A percentile compares a stretch with the other conserved stretches of the same genome.
Evolutionary conservation across 64 coral and sea anemone species (phyloP).

Genomic region (Porites lutea): DNA sequence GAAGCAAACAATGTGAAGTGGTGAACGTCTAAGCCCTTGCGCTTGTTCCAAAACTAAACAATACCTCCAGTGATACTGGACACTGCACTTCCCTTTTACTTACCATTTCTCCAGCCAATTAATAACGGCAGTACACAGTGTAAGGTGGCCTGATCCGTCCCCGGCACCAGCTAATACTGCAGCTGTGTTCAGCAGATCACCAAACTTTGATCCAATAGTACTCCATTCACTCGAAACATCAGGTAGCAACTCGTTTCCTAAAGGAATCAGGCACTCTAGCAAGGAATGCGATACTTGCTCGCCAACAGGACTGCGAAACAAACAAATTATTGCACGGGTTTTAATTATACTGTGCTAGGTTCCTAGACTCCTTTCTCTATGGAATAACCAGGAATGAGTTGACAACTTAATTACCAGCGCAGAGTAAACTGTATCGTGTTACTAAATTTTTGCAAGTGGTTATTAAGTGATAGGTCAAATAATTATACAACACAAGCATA

Average conservation of each 20-base stretch:
- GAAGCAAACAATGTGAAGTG: too few species aligned
- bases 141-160: slow-evolving; percentile 85
- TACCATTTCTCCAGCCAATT: slow-evolving; percentile 93
- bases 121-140: slow-evolving; percentile 79
- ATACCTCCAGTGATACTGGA: not conserved
- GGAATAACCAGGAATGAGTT: too few species aligned
- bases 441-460: too few species aligned
- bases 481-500: too few species aligned
- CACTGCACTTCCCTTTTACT: not conserved
- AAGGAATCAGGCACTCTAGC: slow-evolving; percentile 68
- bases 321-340: too few species aligned
- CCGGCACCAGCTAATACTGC: slow-evolving; percentile 86
- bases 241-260: slow-evolving; percentile 82
- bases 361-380: too few species aligned
- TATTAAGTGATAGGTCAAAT: too few species aligned
- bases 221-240: slow-evolving; percentile 54
- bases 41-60: too few species aligned
- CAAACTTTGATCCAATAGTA: slow-evolving; percentile 85
- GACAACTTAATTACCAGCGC: too few species aligned
- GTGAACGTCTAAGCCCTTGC: too few species aligned
- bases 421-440: too few species aligned
- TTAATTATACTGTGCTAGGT: too few species aligned
- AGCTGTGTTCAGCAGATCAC: slow-evolving; percentile 85
- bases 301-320: slow-evolving; percentile 67
- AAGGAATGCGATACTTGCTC: slow-evolving; percentile 54